Evolutionary conservation across 1,140 invertebrate species (phyloP).

Genomic region (Monochamus saltuarius): DNA sequence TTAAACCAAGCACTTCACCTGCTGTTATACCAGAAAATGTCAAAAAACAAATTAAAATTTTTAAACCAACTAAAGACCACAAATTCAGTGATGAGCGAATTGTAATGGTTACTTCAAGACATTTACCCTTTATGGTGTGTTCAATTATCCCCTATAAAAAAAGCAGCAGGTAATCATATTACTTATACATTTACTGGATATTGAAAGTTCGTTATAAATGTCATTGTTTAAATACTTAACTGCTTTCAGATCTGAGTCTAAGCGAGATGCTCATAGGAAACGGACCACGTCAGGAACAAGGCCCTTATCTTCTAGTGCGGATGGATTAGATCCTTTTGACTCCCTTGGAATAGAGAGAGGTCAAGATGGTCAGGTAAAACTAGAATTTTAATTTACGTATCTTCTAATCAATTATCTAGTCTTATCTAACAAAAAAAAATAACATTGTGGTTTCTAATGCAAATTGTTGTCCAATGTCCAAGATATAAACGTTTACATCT

Average conservation of each 20-base stretch:
- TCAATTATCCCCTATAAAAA: conserved; percentile 80
- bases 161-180: conserved; percentile 62
- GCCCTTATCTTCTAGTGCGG: conserved; percentile 80
- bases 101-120: conserved; percentile 69
- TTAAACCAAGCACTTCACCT: conserved; percentile 49
- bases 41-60: conserved; percentile 59
- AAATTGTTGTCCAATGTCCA: too few relatives aligned
- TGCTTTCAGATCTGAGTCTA: conserved; percentile 64
- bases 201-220: background rate
- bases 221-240: conserved; percentile 4
- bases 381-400: background rate
- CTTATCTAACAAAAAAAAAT: too few relatives aligned
- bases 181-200: background rate
- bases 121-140: conserved; percentile 78
- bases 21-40: conserved; percentile 53
- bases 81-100: conserved; percentile 76
- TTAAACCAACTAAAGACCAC: conserved; percentile 60
- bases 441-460: too few relatives aligned
- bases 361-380: conserved; percentile 75
- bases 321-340: conserved; percentile 82
- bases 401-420: too few relatives aligned
- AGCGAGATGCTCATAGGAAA: conserved; percentile 74
- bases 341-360: conserved; percentile 77
- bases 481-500: too few relatives aligned
- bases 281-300: conserved; percentile 78